phyloP scores from a whole-genome alignment of 1,140 invertebrate species.

The Drosophila murphyi region DNA sequence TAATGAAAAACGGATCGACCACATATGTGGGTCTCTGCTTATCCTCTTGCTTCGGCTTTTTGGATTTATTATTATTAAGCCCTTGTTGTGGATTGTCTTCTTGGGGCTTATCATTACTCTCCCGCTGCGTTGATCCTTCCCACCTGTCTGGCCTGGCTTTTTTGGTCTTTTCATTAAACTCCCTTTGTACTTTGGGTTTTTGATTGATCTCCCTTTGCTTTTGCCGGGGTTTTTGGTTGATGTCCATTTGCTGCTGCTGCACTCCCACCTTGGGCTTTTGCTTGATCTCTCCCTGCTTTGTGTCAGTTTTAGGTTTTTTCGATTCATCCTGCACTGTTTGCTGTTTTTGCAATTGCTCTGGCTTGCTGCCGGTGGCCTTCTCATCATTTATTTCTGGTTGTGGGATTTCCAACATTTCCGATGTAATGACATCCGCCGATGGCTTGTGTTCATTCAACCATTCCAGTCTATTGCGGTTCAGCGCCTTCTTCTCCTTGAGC shows the following conservation, averaged over 20 bases:
- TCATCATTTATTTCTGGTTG: neutral
- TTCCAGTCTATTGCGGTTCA: constrained; percentile 62
- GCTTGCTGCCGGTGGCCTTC: neutral
- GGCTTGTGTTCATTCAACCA: constrained; percentile 67
- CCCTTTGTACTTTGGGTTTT: neutral
- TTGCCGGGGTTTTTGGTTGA: neutral
- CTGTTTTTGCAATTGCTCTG: neutral
- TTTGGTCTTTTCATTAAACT: neutral
- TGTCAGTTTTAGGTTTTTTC: neutral
- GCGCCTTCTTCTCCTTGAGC: constrained; percentile 65
- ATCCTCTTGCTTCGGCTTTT: constrained; percentile 15
- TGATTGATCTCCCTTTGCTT: neutral
- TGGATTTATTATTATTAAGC: constrained; percentile 3
- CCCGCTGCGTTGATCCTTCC: neutral
- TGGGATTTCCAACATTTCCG: neutral
- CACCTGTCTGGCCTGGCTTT: neutral
- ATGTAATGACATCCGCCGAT: neutral
- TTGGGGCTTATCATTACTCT: neutral
- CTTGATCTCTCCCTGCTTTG: neutral
- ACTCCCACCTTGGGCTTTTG: neutral
- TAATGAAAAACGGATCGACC: constrained; percentile 87
- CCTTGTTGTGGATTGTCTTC: neutral
- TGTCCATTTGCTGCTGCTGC: neutral
- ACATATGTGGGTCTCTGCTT: constrained; percentile 65
- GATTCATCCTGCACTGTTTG: neutral